Base-by-base conservation (phyloP, 1,140 invertebrate genomes). In the Lycorma delicatula region DNA sequence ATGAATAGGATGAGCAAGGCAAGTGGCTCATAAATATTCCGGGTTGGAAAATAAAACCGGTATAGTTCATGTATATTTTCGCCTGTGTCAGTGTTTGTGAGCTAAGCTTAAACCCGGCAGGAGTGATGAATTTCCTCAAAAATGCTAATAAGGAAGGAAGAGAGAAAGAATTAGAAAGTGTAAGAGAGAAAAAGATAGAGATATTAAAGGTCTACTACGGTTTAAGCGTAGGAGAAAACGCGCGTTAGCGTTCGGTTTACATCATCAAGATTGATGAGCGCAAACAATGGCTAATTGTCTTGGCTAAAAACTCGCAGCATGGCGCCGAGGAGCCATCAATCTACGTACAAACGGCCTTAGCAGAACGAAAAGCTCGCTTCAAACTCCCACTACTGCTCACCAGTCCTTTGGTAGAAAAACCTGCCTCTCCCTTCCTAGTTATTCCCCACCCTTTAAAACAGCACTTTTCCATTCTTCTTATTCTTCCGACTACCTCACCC, bases 201-300 rank as follows among this genome's bases (percentile, higher is more conserved):
- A n/a, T n/a, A n/a, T n/a, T n/a, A n/a, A n/a, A n/a, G n/a, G n/a
- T n/a, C n/a, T n/a, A n/a, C n/a, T n/a, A n/a, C n/a, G n/a, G n/a
- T n/a, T n/a, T n/a, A n/a, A n/a, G n/a, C n/a, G n/a, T n/a, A n/a
- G n/a, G n/a, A n/a, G n/a, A n/a, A n/a, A n/a, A n/a, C n/a, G n/a
- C n/a, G n/a, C n/a, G n/a, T n/a, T n/a, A n/a, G n/a, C 41, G 41
- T 22, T 44, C 41, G 16, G 41, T 44, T 22, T n/a, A n/a, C 41
- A 20, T 16, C 41, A 44, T 44, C 41, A 44, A 44, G 41, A 44
- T 44, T 44, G 41, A 44, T 44, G 41, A 44, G 41, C 41, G 41
- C 41, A 44, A 44, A 44, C 41, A 44, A 44, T 44, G 41, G 41
- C 41, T 44, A 44, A 44, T 44, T 44, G 41, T 44, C 41, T 44